phyloP scores from a whole-genome alignment of 2,113 vertebrate genomes.

The Dromas ardeola region DNA sequence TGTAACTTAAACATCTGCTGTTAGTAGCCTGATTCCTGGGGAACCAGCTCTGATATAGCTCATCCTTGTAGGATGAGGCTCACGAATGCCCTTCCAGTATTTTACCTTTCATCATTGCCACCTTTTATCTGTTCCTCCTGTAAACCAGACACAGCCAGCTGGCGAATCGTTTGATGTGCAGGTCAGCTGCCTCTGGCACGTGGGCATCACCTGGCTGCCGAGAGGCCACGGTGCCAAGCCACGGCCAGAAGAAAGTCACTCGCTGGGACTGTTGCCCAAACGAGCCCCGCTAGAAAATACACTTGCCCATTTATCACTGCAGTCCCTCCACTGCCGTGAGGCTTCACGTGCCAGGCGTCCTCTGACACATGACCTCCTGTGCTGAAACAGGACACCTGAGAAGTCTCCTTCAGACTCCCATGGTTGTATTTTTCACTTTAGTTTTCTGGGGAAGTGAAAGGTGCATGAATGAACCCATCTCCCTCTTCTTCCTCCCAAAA shows the following conservation, averaged over 20 bases:
- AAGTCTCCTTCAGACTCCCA: accelerated
- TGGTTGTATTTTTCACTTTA: neutral
- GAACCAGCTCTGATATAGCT: neutral
- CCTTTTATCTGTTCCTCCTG: neutral
- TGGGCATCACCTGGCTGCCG: neutral
- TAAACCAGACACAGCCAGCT: neutral
- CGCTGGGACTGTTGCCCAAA: neutral
- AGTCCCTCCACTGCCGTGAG: neutral
- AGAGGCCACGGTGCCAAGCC: neutral
- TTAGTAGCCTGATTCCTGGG: neutral
- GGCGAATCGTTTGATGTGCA: neutral
- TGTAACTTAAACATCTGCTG: neutral
- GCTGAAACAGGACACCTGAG: neutral
- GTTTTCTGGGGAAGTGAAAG: neutral
- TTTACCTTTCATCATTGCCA: accelerated
- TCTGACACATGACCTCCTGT: neutral
- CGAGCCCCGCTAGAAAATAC: neutral
- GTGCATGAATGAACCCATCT: neutral
- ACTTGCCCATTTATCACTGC: neutral
- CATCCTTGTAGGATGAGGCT: neutral
- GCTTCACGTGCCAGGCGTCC: neutral
- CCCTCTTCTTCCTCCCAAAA: neutral
- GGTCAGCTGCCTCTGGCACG: neutral
- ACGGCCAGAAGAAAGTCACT: neutral
- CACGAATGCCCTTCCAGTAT: accelerated